These are phyloP conservation scores for Campylomormyrus numenius DNA, from an alignment of 2,113 vertebrate genomes.

Conservation along the genomic window DNA sequence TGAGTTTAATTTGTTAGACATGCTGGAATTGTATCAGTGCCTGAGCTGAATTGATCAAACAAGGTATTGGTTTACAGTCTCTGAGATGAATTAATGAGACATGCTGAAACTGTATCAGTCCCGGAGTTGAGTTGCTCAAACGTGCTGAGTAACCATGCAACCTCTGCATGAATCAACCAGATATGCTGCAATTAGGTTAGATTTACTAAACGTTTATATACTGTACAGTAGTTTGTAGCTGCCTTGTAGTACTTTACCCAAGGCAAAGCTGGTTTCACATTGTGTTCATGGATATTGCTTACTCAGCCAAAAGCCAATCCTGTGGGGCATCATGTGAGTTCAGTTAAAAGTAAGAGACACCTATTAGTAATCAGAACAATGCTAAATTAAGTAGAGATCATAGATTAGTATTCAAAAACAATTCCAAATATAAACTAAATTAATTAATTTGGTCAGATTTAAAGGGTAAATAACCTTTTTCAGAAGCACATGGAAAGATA, in stretches of 20 bases:
- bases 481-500: not conserved
- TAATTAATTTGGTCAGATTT: not conserved
- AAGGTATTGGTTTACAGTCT: not conserved
- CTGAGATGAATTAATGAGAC: not conserved
- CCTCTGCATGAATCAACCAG: not conserved
- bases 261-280: not conserved
- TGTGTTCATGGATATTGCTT: not conserved
- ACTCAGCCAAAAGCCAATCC: not conserved
- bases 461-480: not conserved
- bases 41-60: not conserved
- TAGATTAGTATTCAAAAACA: not conserved
- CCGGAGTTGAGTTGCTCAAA: not conserved
- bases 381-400: not conserved
- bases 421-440: not conserved
- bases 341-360: not conserved
- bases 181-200: not conserved
- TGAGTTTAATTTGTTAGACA: not conserved
- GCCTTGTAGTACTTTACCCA: not conserved
- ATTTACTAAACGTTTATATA: not conserved
- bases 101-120: not conserved
- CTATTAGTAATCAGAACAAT: not conserved
- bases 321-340: not conserved
- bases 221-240: not conserved
- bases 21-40: not conserved
- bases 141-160: not conserved